A percentile compares a stretch with the other conserved stretches of the same genome.
These are phyloP conservation scores for Anolis sagrei DNA, from an alignment of 2,113 vertebrate genomes.

Conservation along the genomic window DNA sequence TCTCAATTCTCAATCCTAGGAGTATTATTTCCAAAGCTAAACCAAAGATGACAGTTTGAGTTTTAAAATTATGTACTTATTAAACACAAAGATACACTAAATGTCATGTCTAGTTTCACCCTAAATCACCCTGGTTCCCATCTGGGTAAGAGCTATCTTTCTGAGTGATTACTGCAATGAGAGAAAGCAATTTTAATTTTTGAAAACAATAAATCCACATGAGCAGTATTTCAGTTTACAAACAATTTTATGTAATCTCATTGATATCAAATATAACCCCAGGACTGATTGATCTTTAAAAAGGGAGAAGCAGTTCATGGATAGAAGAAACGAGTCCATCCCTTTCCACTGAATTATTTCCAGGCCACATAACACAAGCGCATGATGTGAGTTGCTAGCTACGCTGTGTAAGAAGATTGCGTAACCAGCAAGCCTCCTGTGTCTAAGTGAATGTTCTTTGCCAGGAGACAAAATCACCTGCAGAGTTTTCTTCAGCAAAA, in stretches of 20 bases:
- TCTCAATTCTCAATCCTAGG: neutral
- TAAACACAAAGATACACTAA: neutral
- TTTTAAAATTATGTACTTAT: neutral
- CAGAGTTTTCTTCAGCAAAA: slow-evolving; percentile 13
- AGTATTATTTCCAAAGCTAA: neutral
- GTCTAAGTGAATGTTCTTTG: slow-evolving; percentile 36
- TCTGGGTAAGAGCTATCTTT: neutral
- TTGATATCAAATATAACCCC: slow-evolving; percentile 27
- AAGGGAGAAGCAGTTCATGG: slow-evolving; percentile 38
- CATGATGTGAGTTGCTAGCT: slow-evolving; percentile 58
- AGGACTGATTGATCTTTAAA: slow-evolving; percentile 24
- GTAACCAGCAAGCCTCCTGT: slow-evolving; percentile 46
- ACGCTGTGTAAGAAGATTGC: slow-evolving; percentile 48
- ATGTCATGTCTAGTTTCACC: neutral
- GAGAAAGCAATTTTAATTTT: slow-evolving; percentile 10
- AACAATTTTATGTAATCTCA: slow-evolving; percentile 48
- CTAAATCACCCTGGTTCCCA: neutral
- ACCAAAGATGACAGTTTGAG: neutral
- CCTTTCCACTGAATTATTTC: slow-evolving; percentile 61
- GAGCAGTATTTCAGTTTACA: slow-evolving; percentile 2
- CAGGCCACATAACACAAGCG: slow-evolving; percentile 60
- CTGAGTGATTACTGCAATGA: neutral
- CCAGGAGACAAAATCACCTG: slow-evolving; percentile 26
- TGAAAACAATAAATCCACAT: slow-evolving; percentile 21
- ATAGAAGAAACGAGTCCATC: slow-evolving; percentile 11